Evolutionary conservation across 2,888 invertebrate species (phyloP), one percentile per base, ranked within the genome.

Genomic region (Xestia sexstrigata): DNA sequence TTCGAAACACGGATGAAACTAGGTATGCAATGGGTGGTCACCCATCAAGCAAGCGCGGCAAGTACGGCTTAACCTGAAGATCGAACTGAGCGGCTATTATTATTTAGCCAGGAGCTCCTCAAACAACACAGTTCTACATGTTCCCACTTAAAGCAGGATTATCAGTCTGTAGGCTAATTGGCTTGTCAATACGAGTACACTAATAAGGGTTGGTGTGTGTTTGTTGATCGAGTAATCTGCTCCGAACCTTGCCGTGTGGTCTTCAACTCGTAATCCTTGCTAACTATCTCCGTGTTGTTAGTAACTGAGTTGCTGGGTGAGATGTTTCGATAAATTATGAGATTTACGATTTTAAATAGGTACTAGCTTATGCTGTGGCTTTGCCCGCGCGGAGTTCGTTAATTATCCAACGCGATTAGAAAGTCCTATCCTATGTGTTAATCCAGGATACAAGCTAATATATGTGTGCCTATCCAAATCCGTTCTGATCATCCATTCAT

Each of bases 141-240:
- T 70, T 15, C 30, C 66, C 45, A 55, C 26, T 63, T 35, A 17
- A 83, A 55, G 13, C 26, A 26, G 68, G 83, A 83, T 79, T 78
- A 79, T n/a, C 47, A 74, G 30, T 35, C 17, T 20, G 0, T 35
- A 62, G 15, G 8, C 15, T 79, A 69, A 79, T 78, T 79, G 83
- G 63, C 68, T 78, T 68, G 42, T 69, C 78, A 83, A 78, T 83
- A 65, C 39, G n/a, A 65, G 17, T 42, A 68, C 63, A 68, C 55
- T 78, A 83, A 78, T 83, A 63, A 77, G 77, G 78, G 76, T 66
- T 42, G 13, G 15, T 17, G 26, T 60, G 42, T 52, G 65, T 58
- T 82, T 82, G 83, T 76, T 35, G 42, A 76, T 82, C 39, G 8
- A 82, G 49, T 78, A 77, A 78, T 78, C 78, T 76, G 76, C 60